These are phyloP conservation scores for Parauchenoglanis ngamensis DNA, from an alignment of 2,797 vertebrate genomes.

Conservation along the genomic window DNA sequence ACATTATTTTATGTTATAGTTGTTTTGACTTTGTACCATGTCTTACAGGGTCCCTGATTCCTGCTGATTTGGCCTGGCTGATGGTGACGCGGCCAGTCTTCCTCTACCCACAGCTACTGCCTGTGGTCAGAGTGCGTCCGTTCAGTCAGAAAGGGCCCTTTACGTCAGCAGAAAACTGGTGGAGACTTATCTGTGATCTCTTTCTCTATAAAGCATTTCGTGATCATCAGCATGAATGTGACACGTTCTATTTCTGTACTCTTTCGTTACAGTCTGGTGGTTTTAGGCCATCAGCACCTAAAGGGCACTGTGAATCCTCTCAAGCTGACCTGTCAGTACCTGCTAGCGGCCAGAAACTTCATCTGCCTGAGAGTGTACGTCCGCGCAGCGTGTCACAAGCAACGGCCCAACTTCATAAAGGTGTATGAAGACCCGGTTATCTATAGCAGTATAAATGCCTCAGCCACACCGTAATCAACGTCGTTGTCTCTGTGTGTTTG, in stretches of 20 bases:
- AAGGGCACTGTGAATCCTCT: slow-evolving; percentile 79
- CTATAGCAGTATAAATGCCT: not conserved
- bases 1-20: not conserved
- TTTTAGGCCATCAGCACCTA: slow-evolving; percentile 90
- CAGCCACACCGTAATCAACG: not conserved
- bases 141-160: slow-evolving; percentile 81
- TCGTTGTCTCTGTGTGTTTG: not conserved
- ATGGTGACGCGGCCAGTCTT: slow-evolving; percentile 86
- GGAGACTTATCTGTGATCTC: slow-evolving; percentile 15
- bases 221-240: not conserved
- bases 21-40: not conserved
- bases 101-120: slow-evolving; percentile 88
- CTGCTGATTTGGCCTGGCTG: slow-evolving; percentile 86
- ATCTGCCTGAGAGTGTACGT: slow-evolving; percentile 75
- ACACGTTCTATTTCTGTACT: not conserved
- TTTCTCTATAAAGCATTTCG: not conserved
- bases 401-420: slow-evolving; percentile 78
- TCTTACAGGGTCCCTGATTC: slow-evolving; percentile 72
- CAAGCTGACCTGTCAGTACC: slow-evolving; percentile 85
- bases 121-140: slow-evolving; percentile 76
- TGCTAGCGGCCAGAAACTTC: slow-evolving; percentile 79
- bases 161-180: slow-evolving; percentile 92
- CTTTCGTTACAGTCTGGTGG: slow-evolving; percentile 78
- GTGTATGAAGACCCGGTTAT: slow-evolving; percentile 58
- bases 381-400: slow-evolving; percentile 74